Base-by-base conservation (phyloP, 1,140 invertebrate genomes). In the Zelostemma sp. region DNA sequence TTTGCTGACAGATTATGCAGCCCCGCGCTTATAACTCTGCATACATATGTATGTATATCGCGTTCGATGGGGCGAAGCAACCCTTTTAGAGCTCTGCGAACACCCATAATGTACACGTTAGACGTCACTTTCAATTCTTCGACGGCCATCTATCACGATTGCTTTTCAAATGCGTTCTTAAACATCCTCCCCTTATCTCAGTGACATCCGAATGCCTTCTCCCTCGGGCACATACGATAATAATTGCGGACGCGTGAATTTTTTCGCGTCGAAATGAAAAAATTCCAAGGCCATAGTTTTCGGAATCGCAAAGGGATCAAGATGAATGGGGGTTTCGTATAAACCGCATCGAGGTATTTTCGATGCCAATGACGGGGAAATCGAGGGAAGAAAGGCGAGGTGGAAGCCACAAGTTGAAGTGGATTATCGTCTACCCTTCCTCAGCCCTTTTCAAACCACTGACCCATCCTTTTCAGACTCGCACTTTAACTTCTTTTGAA, bases 401-500 rank as follows among this genome's bases (percentile, higher is more conserved):
- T 60, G 45, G 65, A 62, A 65, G 58, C 54, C 50, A 56, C 45
- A 56, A 60, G 61, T 57, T 73, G 55, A 57, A 73, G 71, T 73
- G 59, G 60, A 68, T 72, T 72, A 72, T 58, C 43, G 55, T 73
- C 71, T 58, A 60, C 53, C 58, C 65, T 50, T 70, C 56, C 62
- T 68, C 56, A 43, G 56, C 63, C 62, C 59, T 72, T 67, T 55
- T 67, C 49, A 63, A 67, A 65, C 68, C 65, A 68, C 54, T 68
- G 55, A 65, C 48, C 63, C 58, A 71, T 65, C 62, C 47, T 63
- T 72, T 58, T 59, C 66, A 62, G 71, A 55, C 65, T 73, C 57
- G 50, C 70, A 66, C 70, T 63, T 65, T 63, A 65, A 58, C 49
- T 62, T 62, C 66, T 35, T 73, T 68, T 68, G 60, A 68, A 35